Percentiles rank a stretch among this genome's conserved stretches.
These are phyloP conservation scores for Megaceryle alcyon DNA, from an alignment of 2,797 vertebrate genomes.

Conservation along the genomic window DNA sequence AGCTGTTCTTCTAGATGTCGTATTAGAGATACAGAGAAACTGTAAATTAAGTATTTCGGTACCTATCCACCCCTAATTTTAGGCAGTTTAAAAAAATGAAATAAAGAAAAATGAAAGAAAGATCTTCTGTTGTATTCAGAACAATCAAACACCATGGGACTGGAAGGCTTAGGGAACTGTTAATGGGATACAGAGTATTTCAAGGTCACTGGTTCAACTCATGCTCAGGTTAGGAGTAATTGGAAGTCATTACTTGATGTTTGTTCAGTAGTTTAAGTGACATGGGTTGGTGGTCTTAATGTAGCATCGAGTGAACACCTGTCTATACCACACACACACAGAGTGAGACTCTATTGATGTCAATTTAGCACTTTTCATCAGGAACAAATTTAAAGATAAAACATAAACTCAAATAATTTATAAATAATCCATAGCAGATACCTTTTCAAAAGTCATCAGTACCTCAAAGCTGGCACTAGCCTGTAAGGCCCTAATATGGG, in stretches of 20 bases:
- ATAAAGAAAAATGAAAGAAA: conserved; percentile 9
- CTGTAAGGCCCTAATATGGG: neutral
- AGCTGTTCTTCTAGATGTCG: neutral
- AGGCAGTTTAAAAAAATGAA: conserved; percentile 14
- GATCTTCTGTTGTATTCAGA: conserved; percentile 2
- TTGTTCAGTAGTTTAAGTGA: conserved; percentile 27
- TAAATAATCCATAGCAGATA: neutral
- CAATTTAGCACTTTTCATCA: neutral
- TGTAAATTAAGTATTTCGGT: conserved; percentile 62
- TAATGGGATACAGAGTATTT: conserved; percentile 36
- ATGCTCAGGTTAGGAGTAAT: conserved; percentile 1
- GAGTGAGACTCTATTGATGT: neutral
- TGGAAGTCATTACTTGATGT: conserved; percentile 23
- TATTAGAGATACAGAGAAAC: conserved; percentile 10
- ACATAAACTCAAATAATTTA: neutral
- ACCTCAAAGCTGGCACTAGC: neutral
- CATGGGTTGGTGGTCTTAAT: neutral
- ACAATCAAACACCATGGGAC: conserved; percentile 14
- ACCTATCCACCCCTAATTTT: conserved; percentile 3
- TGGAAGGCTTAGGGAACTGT: conserved; percentile 17
- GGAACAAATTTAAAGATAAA: neutral
- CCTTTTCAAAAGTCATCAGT: neutral
- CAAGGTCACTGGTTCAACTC: conserved; percentile 40
- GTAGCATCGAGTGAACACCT: neutral
- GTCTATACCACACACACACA: neutral